phyloP scores from a whole-genome alignment of 2,888 invertebrate species.

The Lacanobia oleracea region DNA sequence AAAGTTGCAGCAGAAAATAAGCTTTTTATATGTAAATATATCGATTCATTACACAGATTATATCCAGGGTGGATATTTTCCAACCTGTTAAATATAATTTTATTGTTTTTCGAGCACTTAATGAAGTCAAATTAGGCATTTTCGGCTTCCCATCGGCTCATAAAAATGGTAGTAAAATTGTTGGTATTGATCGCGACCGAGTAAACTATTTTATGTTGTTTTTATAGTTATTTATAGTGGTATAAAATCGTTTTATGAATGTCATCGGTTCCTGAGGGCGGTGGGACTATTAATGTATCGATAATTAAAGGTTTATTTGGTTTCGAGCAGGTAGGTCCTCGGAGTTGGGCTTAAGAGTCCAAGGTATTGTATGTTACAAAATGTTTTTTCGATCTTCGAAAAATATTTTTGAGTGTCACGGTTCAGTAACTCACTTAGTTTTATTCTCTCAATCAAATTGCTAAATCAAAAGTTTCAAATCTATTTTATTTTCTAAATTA shows the following conservation, averaged over 20 bases:
- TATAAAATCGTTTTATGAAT: slow-evolving; percentile 88
- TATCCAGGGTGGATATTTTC: slow-evolving; percentile 55
- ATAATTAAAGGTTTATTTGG: slow-evolving; percentile 70
- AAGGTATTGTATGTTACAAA: slow-evolving; percentile 13
- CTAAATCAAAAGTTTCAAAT: background rate
- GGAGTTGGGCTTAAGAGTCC: slow-evolving; percentile 6
- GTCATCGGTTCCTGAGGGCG: slow-evolving; percentile 81
- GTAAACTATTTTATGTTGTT: slow-evolving; percentile 89
- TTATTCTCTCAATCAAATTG: too few species aligned
- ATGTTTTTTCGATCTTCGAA: background rate
- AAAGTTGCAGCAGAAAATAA: slow-evolving; percentile 47
- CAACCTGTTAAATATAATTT: slow-evolving; percentile 82
- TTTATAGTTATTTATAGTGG: slow-evolving; percentile 89
- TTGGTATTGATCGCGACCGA: slow-evolving; percentile 85
- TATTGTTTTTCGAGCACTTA: slow-evolving; percentile 85
- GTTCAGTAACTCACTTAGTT: too few species aligned
- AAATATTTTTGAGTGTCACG: background rate
- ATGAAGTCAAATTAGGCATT: slow-evolving; percentile 88
- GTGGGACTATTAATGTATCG: slow-evolving; percentile 66
- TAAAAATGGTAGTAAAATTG: slow-evolving; percentile 87
- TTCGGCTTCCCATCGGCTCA: slow-evolving; percentile 85
- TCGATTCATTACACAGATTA: slow-evolving; percentile 54
- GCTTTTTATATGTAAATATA: slow-evolving; percentile 54
- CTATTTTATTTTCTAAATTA: background rate
- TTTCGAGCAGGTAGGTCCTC: slow-evolving; percentile 66